Conservation (phyloP, 1,140 invertebrate species). For the Anthonomus grandis region DNA sequence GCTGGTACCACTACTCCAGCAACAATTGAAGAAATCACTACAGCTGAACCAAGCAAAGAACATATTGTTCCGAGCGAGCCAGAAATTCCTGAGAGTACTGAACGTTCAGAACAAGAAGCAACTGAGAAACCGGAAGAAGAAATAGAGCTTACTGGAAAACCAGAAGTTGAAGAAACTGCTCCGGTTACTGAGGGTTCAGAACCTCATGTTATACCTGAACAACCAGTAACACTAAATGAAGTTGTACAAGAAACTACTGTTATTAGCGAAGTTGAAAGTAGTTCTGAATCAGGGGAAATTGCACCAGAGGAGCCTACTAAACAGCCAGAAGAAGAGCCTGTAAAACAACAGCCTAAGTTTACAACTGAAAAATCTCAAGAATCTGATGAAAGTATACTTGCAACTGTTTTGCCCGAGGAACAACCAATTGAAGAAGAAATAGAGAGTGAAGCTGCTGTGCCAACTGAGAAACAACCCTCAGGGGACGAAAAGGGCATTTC, state of each 20-base stretch:
- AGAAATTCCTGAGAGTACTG: neutral
- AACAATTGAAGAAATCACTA: constrained; percentile 2
- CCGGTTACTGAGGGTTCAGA: neutral
- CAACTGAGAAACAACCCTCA: too few species aligned
- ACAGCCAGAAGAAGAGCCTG: constrained; percentile 12
- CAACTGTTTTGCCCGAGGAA: too few species aligned
- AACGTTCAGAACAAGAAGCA: neutral
- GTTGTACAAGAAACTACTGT: too few species aligned
- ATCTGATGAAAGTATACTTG: too few species aligned
- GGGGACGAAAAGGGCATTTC: too few species aligned
- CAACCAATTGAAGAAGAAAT: too few species aligned
- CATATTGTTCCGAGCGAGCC: neutral
- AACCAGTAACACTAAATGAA: too few species aligned
- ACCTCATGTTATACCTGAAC: neutral
- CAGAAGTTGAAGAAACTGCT: neutral
- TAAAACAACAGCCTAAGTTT: too few species aligned
- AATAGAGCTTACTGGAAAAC: neutral
- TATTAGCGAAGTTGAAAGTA: too few species aligned
- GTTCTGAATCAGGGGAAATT: neutral
- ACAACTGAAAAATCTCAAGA: too few species aligned
- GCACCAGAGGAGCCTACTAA: neutral
- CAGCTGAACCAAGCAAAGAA: constrained; percentile 13
- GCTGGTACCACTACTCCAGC: neutral
- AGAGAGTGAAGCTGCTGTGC: too few species aligned
- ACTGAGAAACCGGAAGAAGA: neutral